These are phyloP conservation scores for Enhydra lutris DNA, from an alignment of 2,113 vertebrate genomes.

Conservation along the genomic window DNA sequence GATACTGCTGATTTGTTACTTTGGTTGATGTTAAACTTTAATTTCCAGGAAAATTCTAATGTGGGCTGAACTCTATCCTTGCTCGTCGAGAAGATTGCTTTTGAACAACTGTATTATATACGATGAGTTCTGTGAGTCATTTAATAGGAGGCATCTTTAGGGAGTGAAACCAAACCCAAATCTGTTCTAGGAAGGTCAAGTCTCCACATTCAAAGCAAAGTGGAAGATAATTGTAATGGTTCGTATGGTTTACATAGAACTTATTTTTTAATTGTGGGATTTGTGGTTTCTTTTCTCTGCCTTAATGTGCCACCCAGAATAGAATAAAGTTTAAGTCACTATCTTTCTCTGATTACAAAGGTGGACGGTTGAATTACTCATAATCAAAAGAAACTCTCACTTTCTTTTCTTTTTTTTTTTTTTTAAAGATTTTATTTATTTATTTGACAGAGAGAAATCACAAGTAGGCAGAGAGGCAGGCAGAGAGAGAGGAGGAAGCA, in stretches of 20 bases:
- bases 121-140: neutral
- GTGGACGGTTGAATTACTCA: neutral
- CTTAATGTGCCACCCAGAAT: neutral
- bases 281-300: neutral
- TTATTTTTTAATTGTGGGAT: slow-evolving; percentile 7
- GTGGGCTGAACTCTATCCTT: neutral
- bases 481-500: too few species aligned
- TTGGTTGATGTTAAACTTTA: neutral
- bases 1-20: neutral
- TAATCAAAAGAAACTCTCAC: neutral
- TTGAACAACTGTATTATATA: neutral
- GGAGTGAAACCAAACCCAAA: neutral
- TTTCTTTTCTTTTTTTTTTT: too few species aligned
- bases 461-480: too few species aligned
- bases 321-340: neutral
- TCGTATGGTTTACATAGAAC: neutral
- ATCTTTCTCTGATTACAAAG: neutral
- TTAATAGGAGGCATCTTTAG: neutral
- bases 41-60: neutral
- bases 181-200: neutral
- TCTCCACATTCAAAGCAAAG: neutral
- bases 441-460: too few species aligned
- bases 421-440: too few species aligned
- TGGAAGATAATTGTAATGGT: neutral
- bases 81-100: neutral